These are phyloP conservation scores for Lophura nycthemera DNA, from an alignment of 2,113 vertebrate species.

Conservation along the genomic window DNA sequence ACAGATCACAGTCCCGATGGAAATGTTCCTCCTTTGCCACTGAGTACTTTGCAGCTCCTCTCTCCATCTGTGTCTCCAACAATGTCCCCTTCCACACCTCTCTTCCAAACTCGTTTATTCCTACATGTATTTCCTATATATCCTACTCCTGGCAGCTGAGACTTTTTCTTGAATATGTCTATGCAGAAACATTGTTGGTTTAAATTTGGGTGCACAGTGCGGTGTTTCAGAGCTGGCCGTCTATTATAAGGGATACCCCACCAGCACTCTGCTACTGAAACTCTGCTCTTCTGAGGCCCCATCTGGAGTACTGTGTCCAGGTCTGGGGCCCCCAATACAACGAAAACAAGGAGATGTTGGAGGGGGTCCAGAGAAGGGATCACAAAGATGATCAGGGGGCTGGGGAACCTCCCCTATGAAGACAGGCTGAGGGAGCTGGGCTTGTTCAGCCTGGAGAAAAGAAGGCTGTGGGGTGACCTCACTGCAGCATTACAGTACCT, in stretches of 20 bases:
- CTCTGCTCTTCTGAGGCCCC: too few species aligned
- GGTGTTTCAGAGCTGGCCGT: neutral
- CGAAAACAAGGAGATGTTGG: too few species aligned
- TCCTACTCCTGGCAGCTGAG: neutral
- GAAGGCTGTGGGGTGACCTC: too few species aligned
- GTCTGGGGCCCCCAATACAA: too few species aligned
- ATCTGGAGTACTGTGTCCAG: too few species aligned
- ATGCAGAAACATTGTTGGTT: neutral
- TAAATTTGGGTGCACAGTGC: neutral
- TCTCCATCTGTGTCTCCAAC: neutral
- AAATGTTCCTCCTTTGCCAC: neutral
- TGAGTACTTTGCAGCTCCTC: neutral
- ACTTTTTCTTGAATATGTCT: neutral
- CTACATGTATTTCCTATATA: fast-evolving
- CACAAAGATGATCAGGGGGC: too few species aligned
- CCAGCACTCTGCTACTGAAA: neutral
- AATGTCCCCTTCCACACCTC: neutral
- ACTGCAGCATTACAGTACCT: too few species aligned
- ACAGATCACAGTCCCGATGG: neutral
- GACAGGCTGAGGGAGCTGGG: too few species aligned
- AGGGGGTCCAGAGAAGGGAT: too few species aligned
- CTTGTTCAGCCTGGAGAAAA: too few species aligned
- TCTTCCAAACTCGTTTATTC: neutral
- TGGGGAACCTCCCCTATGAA: too few species aligned
- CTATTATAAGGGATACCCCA: neutral